phyloP scores from a whole-genome alignment of 2,113 vertebrate species.

The Procavia capensis region DNA sequence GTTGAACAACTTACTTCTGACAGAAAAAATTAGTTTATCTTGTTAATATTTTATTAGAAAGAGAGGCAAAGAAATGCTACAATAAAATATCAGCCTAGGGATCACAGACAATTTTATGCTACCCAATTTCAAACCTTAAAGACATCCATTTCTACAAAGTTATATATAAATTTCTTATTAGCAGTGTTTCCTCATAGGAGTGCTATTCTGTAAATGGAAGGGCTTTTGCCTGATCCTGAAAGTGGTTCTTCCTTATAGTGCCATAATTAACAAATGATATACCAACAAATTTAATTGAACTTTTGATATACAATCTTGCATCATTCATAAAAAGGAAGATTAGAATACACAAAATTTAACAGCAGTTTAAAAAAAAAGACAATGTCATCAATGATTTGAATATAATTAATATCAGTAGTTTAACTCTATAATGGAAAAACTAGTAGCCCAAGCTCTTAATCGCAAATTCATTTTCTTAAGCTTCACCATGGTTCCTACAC shows the following conservation, averaged over 20 bases:
- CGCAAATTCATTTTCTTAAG: conserved; percentile 3
- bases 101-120: conserved; percentile 17
- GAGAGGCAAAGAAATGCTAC: conserved; percentile 13
- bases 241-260: not conserved
- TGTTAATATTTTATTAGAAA: conserved; percentile 40
- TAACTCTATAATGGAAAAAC: conserved; percentile 13
- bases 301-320: conserved; percentile 22
- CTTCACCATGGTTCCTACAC: not conserved
- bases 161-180: conserved; percentile 56
- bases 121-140: conserved; percentile 39
- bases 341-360: not conserved
- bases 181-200: not conserved
- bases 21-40: not conserved
- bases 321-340: conserved; percentile 54
- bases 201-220: not conserved
- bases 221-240: not conserved
- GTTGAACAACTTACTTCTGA: conserved; percentile 59
- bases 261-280: conserved; percentile 22
- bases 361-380: not conserved
- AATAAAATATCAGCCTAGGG: conserved; percentile 40
- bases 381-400: not conserved
- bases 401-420: not conserved
- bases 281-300: conserved; percentile 31
- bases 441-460: not conserved
- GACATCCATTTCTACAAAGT: conserved; percentile 16